These are phyloP conservation scores for Pelvicachromis taeniatus DNA, from an alignment of 2,113 vertebrate species.

Conservation along the genomic window DNA sequence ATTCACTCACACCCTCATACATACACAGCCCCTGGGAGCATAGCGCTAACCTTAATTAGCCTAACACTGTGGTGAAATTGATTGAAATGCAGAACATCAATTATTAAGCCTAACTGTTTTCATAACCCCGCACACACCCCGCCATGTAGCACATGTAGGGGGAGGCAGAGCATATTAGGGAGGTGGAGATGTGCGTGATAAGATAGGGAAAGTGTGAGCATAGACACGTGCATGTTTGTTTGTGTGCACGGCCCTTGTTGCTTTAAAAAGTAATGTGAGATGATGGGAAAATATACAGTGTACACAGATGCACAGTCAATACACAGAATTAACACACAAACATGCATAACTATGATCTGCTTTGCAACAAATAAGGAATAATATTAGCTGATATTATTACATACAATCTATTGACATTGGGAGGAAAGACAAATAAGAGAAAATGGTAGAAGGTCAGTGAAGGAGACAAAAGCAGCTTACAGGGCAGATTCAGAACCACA, in stretches of 20 bases:
- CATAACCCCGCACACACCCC: slow-evolving; percentile 67
- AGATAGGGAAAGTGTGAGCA: slow-evolving; percentile 21
- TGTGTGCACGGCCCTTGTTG: neutral
- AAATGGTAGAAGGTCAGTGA: neutral
- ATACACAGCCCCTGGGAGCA: slow-evolving; percentile 90
- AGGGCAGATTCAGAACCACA: neutral
- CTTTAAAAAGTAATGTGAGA: neutral
- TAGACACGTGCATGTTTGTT: neutral
- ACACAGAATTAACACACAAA: neutral
- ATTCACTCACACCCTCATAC: slow-evolving; percentile 57
- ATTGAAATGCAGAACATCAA: slow-evolving; percentile 91
- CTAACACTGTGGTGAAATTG: slow-evolving; percentile 83
- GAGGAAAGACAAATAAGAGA: neutral
- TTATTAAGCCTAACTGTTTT: slow-evolving; percentile 81
- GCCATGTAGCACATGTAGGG: slow-evolving; percentile 64
- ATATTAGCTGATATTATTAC: neutral
- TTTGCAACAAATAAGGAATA: neutral
- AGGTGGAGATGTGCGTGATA: slow-evolving; percentile 37
- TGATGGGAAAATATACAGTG: neutral
- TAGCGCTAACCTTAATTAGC: slow-evolving; percentile 97
- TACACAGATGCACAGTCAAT: neutral
- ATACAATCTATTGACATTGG: neutral
- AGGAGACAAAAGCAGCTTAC: neutral
- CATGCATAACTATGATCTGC: neutral
- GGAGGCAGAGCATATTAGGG: slow-evolving; percentile 48